A percentile compares a stretch with the other conserved stretches of the same genome.
phyloP scores from a whole-genome alignment of 1,140 invertebrate genomes.

The Pantala flavescens region DNA sequence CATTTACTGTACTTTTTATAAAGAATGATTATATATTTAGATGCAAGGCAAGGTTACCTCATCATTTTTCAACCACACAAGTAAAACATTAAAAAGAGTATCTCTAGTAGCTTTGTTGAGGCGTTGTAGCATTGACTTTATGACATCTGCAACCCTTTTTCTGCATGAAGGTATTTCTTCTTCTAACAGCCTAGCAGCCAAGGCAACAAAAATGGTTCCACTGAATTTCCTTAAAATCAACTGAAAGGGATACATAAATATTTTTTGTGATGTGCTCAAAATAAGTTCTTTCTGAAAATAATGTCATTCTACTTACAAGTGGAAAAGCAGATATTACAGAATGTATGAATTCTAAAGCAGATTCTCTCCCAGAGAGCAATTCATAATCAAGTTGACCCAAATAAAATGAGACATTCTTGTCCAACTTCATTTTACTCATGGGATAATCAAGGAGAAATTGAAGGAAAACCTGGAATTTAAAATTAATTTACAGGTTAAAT shows the following conservation, averaged over 20 bases:
- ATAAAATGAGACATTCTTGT: slow-evolving; percentile 67
- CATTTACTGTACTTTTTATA: too few relatives aligned
- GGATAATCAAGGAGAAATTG: slow-evolving; percentile 78
- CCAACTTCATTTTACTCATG: slow-evolving; percentile 50
- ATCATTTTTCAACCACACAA: slow-evolving; percentile 55
- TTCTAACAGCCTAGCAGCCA: slow-evolving; percentile 52
- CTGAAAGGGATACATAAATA: background rate
- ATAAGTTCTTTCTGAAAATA: background rate
- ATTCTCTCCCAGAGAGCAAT: slow-evolving; percentile 64
- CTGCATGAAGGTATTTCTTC: slow-evolving; percentile 56
- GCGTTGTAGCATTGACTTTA: slow-evolving; percentile 46
- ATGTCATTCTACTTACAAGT: background rate
- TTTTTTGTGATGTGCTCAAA: background rate
- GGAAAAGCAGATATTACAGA: slow-evolving; percentile 46
- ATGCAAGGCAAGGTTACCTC: slow-evolving; percentile 39
- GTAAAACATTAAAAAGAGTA: slow-evolving; percentile 51
- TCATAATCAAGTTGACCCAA: slow-evolving; percentile 70
- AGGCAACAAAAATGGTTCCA: slow-evolving; percentile 55
- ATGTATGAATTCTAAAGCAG: slow-evolving; percentile 73
- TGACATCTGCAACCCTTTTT: slow-evolving; percentile 50
- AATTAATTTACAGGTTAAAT: background rate
- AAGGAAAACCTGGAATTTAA: slow-evolving; percentile 48
- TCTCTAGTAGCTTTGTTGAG: slow-evolving; percentile 27
- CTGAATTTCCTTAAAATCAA: slow-evolving; percentile 38
- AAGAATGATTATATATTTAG: too few relatives aligned